Evolutionary conservation across 2,113 vertebrate genomes (phyloP).

Genomic region (Strix aluco): DNA sequence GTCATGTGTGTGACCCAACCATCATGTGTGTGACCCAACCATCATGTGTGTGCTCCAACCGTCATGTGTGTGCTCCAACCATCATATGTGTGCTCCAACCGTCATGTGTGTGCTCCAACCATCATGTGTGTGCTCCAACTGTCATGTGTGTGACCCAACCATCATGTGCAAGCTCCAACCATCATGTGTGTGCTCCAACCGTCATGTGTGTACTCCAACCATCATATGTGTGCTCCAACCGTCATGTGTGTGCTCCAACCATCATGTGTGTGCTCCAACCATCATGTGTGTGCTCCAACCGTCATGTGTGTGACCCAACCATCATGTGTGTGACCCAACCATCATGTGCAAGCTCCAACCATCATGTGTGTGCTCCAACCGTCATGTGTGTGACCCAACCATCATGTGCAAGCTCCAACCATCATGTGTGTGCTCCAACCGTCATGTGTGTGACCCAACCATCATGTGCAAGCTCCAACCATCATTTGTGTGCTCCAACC

Average conservation of each 20-base stretch:
- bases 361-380: fast-evolving
- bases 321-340: fast-evolving
- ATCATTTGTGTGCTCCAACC: neutral
- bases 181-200: fast-evolving
- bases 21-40: too few relatives aligned
- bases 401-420: neutral
- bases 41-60: too few relatives aligned
- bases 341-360: neutral
- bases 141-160: neutral
- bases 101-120: neutral
- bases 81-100: too few relatives aligned
- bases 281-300: fast-evolving
- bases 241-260: neutral
- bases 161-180: fast-evolving
- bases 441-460: neutral
- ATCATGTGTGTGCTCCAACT: neutral
- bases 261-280: fast-evolving
- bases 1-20: too few relatives aligned
- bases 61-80: too few relatives aligned
- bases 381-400: neutral
- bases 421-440: neutral
- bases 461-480: too few relatives aligned
- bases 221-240: fast-evolving
- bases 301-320: fast-evolving
- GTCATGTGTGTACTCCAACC: fast-evolving